Evolutionary conservation across 1,140 invertebrate genomes (phyloP).

Genomic region (Magallana ariakensis): DNA sequence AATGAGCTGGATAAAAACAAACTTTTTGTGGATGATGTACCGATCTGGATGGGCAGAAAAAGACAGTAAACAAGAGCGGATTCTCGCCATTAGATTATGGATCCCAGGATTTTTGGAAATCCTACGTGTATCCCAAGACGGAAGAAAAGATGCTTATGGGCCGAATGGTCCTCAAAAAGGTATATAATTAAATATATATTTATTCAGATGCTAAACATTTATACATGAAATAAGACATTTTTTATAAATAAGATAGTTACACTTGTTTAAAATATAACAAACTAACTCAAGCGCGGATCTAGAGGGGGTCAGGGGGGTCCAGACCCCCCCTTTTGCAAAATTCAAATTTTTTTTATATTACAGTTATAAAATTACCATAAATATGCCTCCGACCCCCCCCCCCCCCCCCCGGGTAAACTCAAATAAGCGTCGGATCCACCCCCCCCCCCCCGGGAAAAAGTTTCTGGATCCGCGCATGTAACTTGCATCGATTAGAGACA

Average conservation of each 20-base stretch:
- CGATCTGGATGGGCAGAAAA: conserved; percentile 77
- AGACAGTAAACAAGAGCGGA: conserved; percentile 68
- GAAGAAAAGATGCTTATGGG: conserved; percentile 42
- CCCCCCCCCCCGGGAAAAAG: too few relatives aligned
- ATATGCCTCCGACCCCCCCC: too few relatives aligned
- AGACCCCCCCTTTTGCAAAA: neutral
- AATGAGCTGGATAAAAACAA: conserved; percentile 79
- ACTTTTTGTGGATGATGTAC: conserved; percentile 80
- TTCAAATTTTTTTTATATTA: neutral
- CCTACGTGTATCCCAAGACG: conserved; percentile 63
- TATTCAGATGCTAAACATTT: neutral
- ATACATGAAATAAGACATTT: too few relatives aligned
- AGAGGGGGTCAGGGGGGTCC: too few relatives aligned
- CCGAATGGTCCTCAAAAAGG: conserved; percentile 1
- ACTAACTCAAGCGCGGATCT: neutral
- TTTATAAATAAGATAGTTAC: too few relatives aligned
- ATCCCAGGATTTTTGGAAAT: conserved; percentile 72
- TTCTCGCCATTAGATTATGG: conserved; percentile 74
- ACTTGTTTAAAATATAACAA: neutral
- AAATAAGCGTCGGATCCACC: too few relatives aligned
- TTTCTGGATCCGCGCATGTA: too few relatives aligned
- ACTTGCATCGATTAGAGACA: too few relatives aligned
- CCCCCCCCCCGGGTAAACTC: too few relatives aligned
- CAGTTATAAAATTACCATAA: too few relatives aligned
- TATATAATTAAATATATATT: neutral